These are phyloP conservation scores for Ctenosaura bakeri DNA, from an alignment of 2,797 vertebrate species.

Conservation along the genomic window DNA sequence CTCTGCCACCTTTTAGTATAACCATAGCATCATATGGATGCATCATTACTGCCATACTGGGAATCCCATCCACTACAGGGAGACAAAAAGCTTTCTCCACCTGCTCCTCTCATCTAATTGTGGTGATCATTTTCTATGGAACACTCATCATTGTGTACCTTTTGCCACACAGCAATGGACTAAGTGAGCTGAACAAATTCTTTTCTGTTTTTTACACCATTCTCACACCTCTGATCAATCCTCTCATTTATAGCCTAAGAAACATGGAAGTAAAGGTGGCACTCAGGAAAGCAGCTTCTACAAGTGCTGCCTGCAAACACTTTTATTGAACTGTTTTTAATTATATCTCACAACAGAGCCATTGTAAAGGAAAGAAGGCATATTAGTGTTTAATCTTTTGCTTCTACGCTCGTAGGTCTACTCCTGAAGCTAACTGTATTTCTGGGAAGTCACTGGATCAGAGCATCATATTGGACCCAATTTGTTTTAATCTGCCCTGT, in stretches of 20 bases:
- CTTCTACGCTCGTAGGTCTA: too few species aligned
- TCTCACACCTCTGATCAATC: conserved; percentile 59
- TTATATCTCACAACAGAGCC: too few species aligned
- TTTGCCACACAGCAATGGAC: conserved; percentile 35
- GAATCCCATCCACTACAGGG: conserved; percentile 32
- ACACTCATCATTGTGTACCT: conserved; percentile 25
- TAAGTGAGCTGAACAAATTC: conserved; percentile 54
- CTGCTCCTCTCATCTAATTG: conserved; percentile 42
- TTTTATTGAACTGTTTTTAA: too few species aligned
- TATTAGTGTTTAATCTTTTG: too few species aligned
- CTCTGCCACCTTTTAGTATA: conserved; percentile 20
- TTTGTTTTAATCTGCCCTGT: too few species aligned
- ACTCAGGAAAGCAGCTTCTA: conserved; percentile 25
- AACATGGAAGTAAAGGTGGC: conserved; percentile 65
- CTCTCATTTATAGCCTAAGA: conserved; percentile 67
- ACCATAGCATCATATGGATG: conserved; percentile 15
- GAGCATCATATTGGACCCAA: too few species aligned
- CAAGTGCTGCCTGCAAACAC: too few species aligned
- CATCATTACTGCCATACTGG: conserved; percentile 25
- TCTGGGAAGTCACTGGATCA: too few species aligned
- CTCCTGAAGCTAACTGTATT: too few species aligned
- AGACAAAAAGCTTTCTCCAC: conserved; percentile 38
- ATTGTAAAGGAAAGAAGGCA: too few species aligned
- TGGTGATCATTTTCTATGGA: conserved; percentile 36
- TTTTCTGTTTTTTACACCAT: conserved; percentile 62